Conservation (phyloP, 2,888 invertebrate genomes). For the Mesorhabditis sp. region DNA sequence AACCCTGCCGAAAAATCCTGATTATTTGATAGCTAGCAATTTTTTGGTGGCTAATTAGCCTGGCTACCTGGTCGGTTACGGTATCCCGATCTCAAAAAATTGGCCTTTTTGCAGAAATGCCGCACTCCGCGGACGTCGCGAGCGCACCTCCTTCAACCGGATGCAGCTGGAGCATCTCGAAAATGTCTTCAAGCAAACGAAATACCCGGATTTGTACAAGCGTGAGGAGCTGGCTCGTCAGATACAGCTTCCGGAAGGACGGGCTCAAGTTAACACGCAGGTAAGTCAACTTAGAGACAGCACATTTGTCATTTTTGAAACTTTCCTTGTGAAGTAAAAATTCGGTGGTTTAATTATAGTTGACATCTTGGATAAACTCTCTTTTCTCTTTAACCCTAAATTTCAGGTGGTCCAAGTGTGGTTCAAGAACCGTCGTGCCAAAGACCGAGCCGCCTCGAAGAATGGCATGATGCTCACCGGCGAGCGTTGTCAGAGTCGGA, state of each 20-base stretch:
- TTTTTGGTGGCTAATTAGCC: too few species aligned
- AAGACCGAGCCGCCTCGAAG: conserved; percentile 21
- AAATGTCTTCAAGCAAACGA: conserved; percentile 27
- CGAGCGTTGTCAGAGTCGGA: conserved; percentile 7
- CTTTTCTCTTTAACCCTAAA: too few species aligned
- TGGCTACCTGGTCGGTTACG: too few species aligned
- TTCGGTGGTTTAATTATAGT: not conserved
- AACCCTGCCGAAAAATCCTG: too few species aligned
- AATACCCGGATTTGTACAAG: conserved; percentile 33
- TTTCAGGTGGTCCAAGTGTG: conserved; percentile 33
- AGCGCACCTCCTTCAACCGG: conserved; percentile 34
- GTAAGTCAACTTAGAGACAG: too few species aligned
- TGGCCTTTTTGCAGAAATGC: too few species aligned
- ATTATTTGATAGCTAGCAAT: too few species aligned
- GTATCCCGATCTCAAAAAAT: too few species aligned
- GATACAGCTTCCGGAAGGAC: conserved; percentile 29
- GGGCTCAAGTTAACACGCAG: conserved; percentile 24
- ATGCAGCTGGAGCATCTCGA: conserved; percentile 33
- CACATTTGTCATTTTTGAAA: too few species aligned
- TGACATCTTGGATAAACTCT: conserved; percentile 3
- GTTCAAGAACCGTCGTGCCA: conserved; percentile 51
- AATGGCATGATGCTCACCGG: conserved; percentile 28
- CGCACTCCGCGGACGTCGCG: conserved; percentile 19
- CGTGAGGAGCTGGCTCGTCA: conserved; percentile 28
- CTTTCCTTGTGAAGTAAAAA: too few species aligned